Conservation (phyloP, 2,888 invertebrate genomes). For the Neria commutata region DNA sequence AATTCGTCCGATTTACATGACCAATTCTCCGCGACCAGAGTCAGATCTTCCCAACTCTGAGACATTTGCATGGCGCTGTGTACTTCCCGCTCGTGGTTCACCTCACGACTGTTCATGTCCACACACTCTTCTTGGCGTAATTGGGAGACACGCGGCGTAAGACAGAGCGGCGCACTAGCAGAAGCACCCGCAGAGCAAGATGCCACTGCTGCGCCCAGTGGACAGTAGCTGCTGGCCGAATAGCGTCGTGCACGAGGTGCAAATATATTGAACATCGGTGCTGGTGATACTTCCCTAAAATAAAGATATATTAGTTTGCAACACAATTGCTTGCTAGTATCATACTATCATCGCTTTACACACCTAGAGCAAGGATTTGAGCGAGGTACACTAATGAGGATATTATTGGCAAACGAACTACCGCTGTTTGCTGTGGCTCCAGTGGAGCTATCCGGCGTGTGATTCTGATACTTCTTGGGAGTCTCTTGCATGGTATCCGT, state of each 20-base stretch:
- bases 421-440: slow-evolving; percentile 11
- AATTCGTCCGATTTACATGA: slow-evolving; percentile 66
- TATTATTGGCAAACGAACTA: slow-evolving; percentile 45
- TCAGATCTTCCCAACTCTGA: slow-evolving; percentile 92
- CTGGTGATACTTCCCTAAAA: slow-evolving; percentile 74
- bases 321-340: background rate
- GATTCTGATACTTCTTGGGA: slow-evolving; percentile 40
- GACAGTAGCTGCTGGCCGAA: slow-evolving; percentile 89
- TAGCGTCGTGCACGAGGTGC: slow-evolving; percentile 81
- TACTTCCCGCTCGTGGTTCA: slow-evolving; percentile 89
- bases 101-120: slow-evolving; percentile 82
- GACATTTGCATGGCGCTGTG: slow-evolving; percentile 93
- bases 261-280: slow-evolving; percentile 72
- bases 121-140: slow-evolving; percentile 87
- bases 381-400: slow-evolving; percentile 50
- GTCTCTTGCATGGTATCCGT: slow-evolving; percentile 41
- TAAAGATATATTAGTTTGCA: background rate
- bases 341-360: slow-evolving; percentile 16
- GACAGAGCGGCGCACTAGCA: slow-evolving; percentile 65
- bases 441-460: slow-evolving; percentile 2
- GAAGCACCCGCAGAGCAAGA: slow-evolving; percentile 38
- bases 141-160: slow-evolving; percentile 86
- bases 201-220: slow-evolving; percentile 62
- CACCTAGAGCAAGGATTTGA: slow-evolving; percentile 71
- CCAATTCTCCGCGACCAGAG: slow-evolving; percentile 71